phyloP scores from a whole-genome alignment of 35 echinoderm and acorn worm species.

The Hemicentrotus pulcherrimus region DNA sequence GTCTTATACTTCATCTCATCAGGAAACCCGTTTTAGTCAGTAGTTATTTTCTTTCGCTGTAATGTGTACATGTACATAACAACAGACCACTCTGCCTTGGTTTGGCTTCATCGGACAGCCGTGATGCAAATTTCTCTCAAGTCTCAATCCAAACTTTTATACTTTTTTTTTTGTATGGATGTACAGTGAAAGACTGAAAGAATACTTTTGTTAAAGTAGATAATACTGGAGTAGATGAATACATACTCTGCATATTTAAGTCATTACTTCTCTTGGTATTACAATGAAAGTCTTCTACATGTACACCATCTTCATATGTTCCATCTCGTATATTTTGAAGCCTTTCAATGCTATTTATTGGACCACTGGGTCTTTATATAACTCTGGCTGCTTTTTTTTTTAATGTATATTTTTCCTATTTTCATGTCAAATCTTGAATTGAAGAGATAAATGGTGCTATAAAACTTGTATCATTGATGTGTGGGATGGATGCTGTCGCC shows the following conservation, averaged over 20 bases:
- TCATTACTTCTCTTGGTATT: neutral
- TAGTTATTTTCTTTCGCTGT: neutral
- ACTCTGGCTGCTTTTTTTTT: neutral
- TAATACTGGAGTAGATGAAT: neutral
- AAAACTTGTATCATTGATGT: neutral
- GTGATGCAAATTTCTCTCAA: neutral
- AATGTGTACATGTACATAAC: neutral
- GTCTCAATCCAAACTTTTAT: neutral
- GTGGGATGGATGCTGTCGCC: neutral
- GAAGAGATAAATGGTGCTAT: neutral
- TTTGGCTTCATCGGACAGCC: neutral
- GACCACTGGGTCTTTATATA: neutral
- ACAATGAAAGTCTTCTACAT: neutral
- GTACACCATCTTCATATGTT: neutral
- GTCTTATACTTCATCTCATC: no score
- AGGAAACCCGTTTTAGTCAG: neutral
- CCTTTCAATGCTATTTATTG: conserved; percentile 12
- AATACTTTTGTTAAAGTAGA: neutral
- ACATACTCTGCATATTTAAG: neutral
- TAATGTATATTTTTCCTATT: neutral
- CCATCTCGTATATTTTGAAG: neutral
- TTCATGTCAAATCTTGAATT: neutral
- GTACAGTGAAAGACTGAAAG: neutral
- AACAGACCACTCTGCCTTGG: neutral
- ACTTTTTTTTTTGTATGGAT: neutral